phyloP scores from a whole-genome alignment of 2,888 invertebrate genomes.

The Doris montereyensis region DNA sequence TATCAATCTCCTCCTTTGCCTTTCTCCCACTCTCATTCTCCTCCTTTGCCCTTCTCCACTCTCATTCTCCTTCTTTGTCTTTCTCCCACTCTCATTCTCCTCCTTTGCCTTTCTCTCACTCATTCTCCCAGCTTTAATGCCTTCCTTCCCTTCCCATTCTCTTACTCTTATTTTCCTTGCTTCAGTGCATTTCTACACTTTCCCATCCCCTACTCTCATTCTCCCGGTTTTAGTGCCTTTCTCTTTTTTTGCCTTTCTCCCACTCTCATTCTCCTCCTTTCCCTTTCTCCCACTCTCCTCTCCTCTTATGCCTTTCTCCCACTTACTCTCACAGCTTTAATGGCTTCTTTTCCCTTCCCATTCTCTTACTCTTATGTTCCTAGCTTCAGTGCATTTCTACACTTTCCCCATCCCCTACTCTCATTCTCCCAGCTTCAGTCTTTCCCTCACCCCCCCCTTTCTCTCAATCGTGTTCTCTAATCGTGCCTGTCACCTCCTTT shows the following conservation, averaged over 20 bases:
- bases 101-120: neutral
- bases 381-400: neutral
- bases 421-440: too few relatives aligned
- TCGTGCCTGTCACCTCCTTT: too few relatives aligned
- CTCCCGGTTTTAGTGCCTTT: neutral
- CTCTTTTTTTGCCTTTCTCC: neutral
- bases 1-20: neutral
- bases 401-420: neutral
- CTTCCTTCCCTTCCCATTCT: slow-evolving; percentile 14
- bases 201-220: neutral
- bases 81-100: slow-evolving; percentile 25
- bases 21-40: neutral
- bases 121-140: neutral
- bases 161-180: neutral
- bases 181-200: neutral
- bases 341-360: neutral
- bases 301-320: neutral
- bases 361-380: neutral
- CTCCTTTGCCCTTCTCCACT: neutral
- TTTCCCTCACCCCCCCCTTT: too few relatives aligned
- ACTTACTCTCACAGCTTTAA: neutral
- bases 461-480: too few relatives aligned
- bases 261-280: neutral
- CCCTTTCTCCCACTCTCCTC: slow-evolving; percentile 6
- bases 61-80: slow-evolving; percentile 21